phyloP scores from a whole-genome alignment of 2,113 vertebrate species.

The Vulpes lagopus region DNA sequence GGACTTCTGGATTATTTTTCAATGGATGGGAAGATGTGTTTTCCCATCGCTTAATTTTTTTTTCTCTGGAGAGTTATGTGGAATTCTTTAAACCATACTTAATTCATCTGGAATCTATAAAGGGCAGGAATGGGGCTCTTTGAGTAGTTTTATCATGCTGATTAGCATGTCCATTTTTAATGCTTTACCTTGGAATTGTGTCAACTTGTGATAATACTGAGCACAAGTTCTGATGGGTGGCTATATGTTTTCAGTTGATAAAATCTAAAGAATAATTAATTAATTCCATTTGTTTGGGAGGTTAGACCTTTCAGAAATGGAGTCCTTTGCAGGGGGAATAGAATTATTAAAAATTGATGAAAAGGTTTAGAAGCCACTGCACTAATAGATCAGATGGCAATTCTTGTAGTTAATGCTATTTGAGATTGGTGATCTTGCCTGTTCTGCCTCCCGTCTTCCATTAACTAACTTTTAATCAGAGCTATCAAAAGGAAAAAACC shows the following conservation, averaged over 20 bases:
- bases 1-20: constrained; percentile 38
- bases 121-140: neutral
- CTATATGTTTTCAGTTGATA: constrained; percentile 54
- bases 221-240: constrained; percentile 21
- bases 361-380: neutral
- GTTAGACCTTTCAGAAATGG: constrained; percentile 50
- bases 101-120: constrained; percentile 43
- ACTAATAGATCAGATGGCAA: neutral
- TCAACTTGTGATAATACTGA: neutral
- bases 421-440: constrained; percentile 36
- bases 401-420: constrained; percentile 46
- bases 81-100: constrained; percentile 3
- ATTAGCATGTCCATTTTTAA: constrained; percentile 24
- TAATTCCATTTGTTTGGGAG: neutral
- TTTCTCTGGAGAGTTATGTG: neutral
- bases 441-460: constrained; percentile 35
- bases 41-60: neutral
- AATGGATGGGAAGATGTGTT: neutral
- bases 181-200: constrained; percentile 52
- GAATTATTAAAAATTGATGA: neutral
- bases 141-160: constrained; percentile 42
- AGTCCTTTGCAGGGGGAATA: neutral
- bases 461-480: constrained; percentile 61
- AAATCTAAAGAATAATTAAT: constrained; percentile 46
- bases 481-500: constrained; percentile 23